Conservation (phyloP, 2,113 vertebrate species). For the Epinephelus cyanopodus region DNA sequence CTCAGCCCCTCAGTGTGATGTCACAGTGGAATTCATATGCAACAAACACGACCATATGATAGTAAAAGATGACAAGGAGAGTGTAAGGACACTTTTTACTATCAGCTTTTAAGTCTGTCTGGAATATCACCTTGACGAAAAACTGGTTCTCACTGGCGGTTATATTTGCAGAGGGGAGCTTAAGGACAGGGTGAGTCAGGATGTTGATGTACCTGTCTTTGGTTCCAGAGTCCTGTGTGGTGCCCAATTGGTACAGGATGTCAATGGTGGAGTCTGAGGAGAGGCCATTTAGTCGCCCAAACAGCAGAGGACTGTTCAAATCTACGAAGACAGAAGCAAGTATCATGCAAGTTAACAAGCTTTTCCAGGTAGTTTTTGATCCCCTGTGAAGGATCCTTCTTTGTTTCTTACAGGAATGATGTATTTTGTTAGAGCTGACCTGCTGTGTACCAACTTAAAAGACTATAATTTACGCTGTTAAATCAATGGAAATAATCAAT, state of each 20-base stretch:
- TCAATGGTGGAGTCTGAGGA: slow-evolving; percentile 99
- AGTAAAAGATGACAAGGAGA: slow-evolving; percentile 47
- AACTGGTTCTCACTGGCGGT: neutral
- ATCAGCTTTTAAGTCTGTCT: slow-evolving; percentile 21
- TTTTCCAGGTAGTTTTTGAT: neutral
- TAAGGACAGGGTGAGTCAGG: neutral
- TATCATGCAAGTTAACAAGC: neutral
- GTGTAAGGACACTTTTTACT: slow-evolving; percentile 49
- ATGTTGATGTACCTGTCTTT: slow-evolving; percentile 91
- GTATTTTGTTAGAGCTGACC: neutral
- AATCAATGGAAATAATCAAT: neutral
- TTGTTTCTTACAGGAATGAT: no score
- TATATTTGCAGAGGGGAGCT: neutral
- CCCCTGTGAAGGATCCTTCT: no score
- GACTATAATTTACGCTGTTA: no score
- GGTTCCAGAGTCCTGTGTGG: slow-evolving; percentile 96
- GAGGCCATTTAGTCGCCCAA: slow-evolving; percentile 96
- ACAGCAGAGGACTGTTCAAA: slow-evolving; percentile 97
- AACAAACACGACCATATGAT: slow-evolving; percentile 17
- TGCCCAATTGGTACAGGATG: slow-evolving; percentile 98
- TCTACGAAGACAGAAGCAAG: slow-evolving; percentile 81
- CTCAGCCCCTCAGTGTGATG: neutral
- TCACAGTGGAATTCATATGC: slow-evolving; percentile 33
- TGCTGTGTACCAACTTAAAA: neutral
- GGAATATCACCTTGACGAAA: slow-evolving; percentile 44